Base-by-base conservation (phyloP, 2,888 invertebrate species). In the Nomada fabriciana region DNA sequence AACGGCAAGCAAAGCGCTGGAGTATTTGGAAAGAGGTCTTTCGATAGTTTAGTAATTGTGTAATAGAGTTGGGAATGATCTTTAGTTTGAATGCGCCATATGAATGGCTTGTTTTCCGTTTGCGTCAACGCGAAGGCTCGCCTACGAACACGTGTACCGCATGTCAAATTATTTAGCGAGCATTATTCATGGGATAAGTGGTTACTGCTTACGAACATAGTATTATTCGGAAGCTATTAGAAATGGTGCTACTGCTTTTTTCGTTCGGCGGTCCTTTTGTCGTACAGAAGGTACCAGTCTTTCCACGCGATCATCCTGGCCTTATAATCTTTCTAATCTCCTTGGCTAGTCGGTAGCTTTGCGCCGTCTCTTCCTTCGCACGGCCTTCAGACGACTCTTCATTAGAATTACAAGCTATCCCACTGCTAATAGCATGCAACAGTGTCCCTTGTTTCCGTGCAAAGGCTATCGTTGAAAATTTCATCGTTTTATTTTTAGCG, bases 151-250 rank as follows among this genome's bases (percentile, higher is more conserved):
- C 15, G 53, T 36, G 43, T 42, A 50, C 59, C n/a, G 50, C 23
- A 64, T 29, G 29, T 25, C 70, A 64, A 67, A 80, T 69, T 80
- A 71, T 80, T 73, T 55, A 36, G 23, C 23, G 20, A 42, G 11
- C 20, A 69, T 53, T 61, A 43, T 13, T 23, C 29, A 3, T 47
- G 11, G 15, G 20, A 52, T 65, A 53, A 15, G 2, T 0, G 43
- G 15, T 55, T 23, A 25, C 15, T 47, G 20, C 11, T n/a, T 7
- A 13, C 3, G 18, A n/a, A 20, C 15, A 10, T 42, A 43, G 47
- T n/a, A 29, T 36, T 10, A 42, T 29, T n/a, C n/a, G 7, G 1
- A 0, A n/a, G 11, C 2, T 15, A 67, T 47, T 59, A 13, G 20
- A 50, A 63, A 57, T 57, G 4, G 42, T 11, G 25, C 13, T 7